Evolutionary conservation across 1,140 invertebrate species (phyloP).

Genomic region (Nymphalis io): DNA sequence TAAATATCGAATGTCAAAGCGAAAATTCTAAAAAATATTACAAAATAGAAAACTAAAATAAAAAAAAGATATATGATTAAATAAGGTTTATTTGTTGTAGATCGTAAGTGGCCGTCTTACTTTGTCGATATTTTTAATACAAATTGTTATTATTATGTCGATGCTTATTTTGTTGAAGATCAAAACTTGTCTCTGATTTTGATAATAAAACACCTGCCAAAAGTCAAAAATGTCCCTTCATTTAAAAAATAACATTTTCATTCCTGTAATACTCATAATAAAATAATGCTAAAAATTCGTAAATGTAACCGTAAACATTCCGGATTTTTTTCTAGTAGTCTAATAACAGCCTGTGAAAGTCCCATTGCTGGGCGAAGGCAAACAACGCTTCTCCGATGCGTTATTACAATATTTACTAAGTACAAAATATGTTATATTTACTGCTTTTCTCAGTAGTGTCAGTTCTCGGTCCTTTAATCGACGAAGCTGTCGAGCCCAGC

Average conservation of each 20-base stretch:
- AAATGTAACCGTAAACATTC: too few relatives aligned
- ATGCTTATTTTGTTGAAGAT: conserved; percentile 46
- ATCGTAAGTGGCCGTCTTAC: conserved; percentile 49
- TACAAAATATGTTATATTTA: too few relatives aligned
- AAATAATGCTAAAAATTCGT: too few relatives aligned
- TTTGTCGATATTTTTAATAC: conserved; percentile 52
- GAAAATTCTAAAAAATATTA: conserved; percentile 46
- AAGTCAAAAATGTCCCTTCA: conserved; percentile 10
- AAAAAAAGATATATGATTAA: conserved; percentile 41
- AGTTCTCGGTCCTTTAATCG: too few relatives aligned
- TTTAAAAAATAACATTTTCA: background rate
- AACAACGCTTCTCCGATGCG: too few relatives aligned
- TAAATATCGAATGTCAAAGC: conserved; percentile 34
- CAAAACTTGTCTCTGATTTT: conserved; percentile 40
- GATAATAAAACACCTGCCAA: conserved; percentile 47
- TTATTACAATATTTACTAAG: too few relatives aligned
- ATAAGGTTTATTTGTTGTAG: conserved; percentile 49
- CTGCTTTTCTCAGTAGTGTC: too few relatives aligned
- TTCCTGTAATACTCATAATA: too few relatives aligned
- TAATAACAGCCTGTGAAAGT: too few relatives aligned
- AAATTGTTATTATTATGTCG: conserved; percentile 43
- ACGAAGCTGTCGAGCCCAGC: too few relatives aligned
- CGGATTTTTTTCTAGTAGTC: too few relatives aligned
- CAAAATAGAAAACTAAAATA: conserved; percentile 39
- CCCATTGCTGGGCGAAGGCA: too few relatives aligned